phyloP scores from a whole-genome alignment of 2,797 vertebrate genomes.

The Catamblyrhynchus diadema region DNA sequence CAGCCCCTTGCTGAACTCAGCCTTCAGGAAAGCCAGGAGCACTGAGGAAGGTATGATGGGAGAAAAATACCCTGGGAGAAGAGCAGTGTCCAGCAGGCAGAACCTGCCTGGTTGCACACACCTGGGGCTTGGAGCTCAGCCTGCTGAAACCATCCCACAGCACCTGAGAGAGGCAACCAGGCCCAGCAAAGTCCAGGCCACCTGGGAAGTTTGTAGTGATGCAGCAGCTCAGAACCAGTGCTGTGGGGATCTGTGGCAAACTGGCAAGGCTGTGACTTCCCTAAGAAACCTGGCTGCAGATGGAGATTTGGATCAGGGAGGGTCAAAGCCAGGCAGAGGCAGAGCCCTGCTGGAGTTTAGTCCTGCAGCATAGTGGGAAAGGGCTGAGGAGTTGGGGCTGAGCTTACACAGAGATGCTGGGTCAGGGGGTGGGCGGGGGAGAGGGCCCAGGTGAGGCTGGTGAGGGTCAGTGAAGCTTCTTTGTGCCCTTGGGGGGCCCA shows the following conservation, averaged over 20 bases:
- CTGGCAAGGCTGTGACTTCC: neutral
- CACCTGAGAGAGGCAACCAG: neutral
- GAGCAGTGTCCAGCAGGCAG: neutral
- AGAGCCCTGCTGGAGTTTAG: neutral
- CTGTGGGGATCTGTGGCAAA: neutral
- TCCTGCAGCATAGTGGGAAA: neutral
- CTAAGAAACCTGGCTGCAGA: neutral
- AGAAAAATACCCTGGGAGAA: neutral
- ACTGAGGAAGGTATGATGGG: constrained; percentile 48
- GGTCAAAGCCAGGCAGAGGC: neutral
- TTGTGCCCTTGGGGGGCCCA: fast-evolving
- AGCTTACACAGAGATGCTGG: neutral
- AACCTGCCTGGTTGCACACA: neutral
- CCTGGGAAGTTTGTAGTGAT: neutral
- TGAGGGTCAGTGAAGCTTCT: neutral
- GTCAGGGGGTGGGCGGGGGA: neutral
- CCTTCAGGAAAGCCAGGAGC: constrained; percentile 17
- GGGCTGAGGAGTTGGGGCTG: neutral
- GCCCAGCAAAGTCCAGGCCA: neutral
- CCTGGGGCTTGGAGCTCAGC: neutral
- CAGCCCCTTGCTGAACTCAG: constrained; percentile 36
- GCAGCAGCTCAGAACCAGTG: neutral
- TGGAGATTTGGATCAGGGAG: neutral
- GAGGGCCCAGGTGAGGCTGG: neutral
- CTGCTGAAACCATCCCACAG: neutral